phyloP scores from a whole-genome alignment of 2,797 vertebrate species.

The Agapornis canus region DNA sequence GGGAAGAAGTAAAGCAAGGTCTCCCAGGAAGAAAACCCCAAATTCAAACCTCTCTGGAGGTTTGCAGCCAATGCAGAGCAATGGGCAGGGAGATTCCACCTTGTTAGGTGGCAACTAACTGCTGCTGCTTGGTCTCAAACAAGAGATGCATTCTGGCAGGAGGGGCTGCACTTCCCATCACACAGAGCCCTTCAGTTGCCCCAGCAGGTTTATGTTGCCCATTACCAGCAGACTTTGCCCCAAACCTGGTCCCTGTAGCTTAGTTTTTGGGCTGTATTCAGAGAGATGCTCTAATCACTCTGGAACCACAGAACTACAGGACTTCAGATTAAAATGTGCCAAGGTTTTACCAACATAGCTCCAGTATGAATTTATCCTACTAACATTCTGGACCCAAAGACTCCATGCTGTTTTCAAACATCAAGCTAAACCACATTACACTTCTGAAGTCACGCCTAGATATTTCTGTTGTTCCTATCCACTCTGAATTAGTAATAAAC shows the following conservation, averaged over 20 bases:
- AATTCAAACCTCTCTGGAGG: neutral
- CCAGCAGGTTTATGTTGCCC: neutral
- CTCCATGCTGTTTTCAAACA: neutral
- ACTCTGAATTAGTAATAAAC: neutral
- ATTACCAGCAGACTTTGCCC: neutral
- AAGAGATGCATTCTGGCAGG: neutral
- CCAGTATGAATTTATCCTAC: neutral
- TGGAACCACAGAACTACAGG: neutral
- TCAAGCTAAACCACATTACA: neutral
- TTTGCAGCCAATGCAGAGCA: neutral
- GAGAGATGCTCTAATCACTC: neutral
- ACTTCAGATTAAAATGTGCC: neutral
- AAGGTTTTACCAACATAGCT: neutral
- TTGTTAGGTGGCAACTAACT: neutral
- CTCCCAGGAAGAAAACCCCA: neutral
- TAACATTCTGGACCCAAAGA: fast-evolving
- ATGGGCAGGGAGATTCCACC: neutral
- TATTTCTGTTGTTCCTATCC: neutral
- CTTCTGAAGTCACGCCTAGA: neutral
- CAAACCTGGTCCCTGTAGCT: neutral
- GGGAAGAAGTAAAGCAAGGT: neutral
- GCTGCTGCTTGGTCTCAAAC: neutral
- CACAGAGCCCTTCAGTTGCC: neutral
- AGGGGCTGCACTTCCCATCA: neutral
- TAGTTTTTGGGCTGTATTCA: neutral